phyloP scores from a whole-genome alignment of 2,888 invertebrate species.

The Keiferia lycopersicella region DNA sequence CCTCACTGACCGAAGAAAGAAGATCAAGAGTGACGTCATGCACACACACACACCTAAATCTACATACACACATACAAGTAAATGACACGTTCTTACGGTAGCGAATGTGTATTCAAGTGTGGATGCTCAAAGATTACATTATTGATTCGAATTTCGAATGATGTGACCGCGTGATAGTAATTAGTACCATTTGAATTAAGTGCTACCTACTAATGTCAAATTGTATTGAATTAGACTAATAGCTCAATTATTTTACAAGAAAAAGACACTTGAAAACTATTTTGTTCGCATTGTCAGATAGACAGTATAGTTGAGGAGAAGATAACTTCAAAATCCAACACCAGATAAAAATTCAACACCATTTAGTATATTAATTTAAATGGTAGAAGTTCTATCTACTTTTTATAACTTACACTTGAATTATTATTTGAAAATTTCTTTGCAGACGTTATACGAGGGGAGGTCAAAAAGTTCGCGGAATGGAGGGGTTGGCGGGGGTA shows the following conservation, averaged over 20 bases:
- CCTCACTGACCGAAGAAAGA: slow-evolving; percentile 63
- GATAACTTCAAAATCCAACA: no score
- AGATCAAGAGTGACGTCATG: slow-evolving; percentile 76
- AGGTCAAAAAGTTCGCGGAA: no score
- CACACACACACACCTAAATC: slow-evolving; percentile 40
- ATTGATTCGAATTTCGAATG: slow-evolving; percentile 31
- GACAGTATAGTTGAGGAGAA: no score
- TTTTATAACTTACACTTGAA: not conserved
- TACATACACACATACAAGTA: not conserved
- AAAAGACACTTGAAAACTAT: no score
- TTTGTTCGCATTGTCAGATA: no score
- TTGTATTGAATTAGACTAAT: not conserved
- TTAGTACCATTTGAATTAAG: not conserved
- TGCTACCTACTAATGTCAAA: not conserved
- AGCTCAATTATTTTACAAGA: no score
- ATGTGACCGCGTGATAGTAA: slow-evolving; percentile 4
- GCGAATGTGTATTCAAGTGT: slow-evolving; percentile 50
- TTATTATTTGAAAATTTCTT: not conserved
- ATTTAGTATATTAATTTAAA: no score
- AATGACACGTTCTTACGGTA: slow-evolving; percentile 6
- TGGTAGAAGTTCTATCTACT: no score
- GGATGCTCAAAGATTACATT: slow-evolving; percentile 47
- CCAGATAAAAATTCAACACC: no score
- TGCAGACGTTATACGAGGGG: not conserved
- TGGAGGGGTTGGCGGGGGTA: no score